Percentiles rank a stretch among this genome's conserved stretches.
Conservation (phyloP, 2,113 vertebrate species). For the Laterallus jamaicensis region DNA sequence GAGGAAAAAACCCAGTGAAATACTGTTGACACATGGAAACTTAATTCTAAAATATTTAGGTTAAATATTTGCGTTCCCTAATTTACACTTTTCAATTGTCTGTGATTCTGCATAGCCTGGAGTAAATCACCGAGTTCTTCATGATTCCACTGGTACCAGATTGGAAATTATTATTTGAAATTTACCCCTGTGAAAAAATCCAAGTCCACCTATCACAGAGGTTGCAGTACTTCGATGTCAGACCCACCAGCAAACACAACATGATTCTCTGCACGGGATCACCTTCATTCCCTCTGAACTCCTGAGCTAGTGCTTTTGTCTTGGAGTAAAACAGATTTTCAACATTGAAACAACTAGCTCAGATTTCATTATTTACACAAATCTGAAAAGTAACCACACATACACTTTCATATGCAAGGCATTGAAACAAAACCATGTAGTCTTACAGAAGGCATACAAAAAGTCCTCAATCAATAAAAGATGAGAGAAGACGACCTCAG, state of each 20-base stretch:
- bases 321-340: neutral
- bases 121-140: neutral
- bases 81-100: neutral
- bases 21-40: neutral
- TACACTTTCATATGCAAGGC: neutral
- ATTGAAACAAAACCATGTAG: neutral
- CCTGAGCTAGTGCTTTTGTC: neutral
- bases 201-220: neutral
- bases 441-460: neutral
- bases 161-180: neutral
- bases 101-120: rapidly evolving
- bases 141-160: neutral
- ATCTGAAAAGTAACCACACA: neutral
- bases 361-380: neutral
- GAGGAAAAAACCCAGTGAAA: neutral
- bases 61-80: neutral
- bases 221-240: neutral
- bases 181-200: neutral
- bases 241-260: neutral
- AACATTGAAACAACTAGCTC: neutral
- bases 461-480: neutral
- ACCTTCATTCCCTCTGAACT: neutral
- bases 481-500: neutral
- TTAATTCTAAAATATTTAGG: neutral
- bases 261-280: neutral